Percentiles rank a stretch among this genome's conserved stretches.
These are phyloP conservation scores for Phallusia fumigata DNA, from an alignment of 23 tunicate genomes.

Conservation along the genomic window DNA sequence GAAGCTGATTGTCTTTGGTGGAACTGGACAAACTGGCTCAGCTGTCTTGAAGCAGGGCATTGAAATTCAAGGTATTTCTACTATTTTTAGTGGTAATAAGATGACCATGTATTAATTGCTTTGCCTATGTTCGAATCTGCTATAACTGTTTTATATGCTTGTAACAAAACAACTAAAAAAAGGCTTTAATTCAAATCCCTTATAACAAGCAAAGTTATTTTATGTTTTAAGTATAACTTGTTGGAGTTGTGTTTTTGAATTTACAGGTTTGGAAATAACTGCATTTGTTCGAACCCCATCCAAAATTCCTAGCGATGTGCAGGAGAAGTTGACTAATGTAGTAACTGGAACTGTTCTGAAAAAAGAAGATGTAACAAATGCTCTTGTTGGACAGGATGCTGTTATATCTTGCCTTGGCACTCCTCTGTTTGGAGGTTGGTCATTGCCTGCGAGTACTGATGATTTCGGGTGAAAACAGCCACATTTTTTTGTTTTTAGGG, in stretches of 20 bases:
- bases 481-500: slow-evolving; percentile 18
- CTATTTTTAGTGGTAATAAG: no score
- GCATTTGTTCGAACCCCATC: slow-evolving; percentile 50
- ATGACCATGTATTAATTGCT: no score
- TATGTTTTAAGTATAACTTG: background rate
- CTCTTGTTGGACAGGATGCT: slow-evolving; percentile 60
- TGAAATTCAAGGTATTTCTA: slow-evolving; percentile 35
- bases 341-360: slow-evolving; percentile 64
- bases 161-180: background rate
- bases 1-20: slow-evolving; percentile 72
- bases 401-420: slow-evolving; percentile 72
- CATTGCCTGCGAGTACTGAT: background rate
- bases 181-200: background rate
- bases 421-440: slow-evolving; percentile 26
- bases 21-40: slow-evolving; percentile 58
- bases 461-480: no score
- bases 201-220: no score
- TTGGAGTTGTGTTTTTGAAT: no score
- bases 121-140: no score
- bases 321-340: slow-evolving; percentile 15
- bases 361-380: slow-evolving; percentile 42
- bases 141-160: no score
- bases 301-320: slow-evolving; percentile 46
- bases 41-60: slow-evolving; percentile 40
- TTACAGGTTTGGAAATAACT: slow-evolving; percentile 36